Base-by-base conservation (phyloP, 2,113 vertebrate genomes). In the Channa maculata region DNA sequence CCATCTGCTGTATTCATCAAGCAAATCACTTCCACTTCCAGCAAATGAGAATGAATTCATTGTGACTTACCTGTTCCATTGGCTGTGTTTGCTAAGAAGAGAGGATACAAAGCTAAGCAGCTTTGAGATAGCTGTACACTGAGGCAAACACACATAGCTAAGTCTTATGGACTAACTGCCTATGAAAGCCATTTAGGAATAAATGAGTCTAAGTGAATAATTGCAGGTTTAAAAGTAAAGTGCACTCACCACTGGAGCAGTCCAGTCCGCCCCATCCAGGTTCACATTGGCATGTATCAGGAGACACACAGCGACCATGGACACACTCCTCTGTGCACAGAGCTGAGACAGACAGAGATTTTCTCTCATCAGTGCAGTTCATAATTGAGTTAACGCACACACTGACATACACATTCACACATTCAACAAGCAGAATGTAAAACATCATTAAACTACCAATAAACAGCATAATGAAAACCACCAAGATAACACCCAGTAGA, bases 241-340 rank as follows among this genome's bases (percentile, higher is more conserved):
- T 78, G 75, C 67, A 99, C 98, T 98, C 93, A 99, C 98, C 97
- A 77, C 98, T 99, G n/a, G 98, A 99, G 92, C 98, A 99, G 86
- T 99, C 98, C 3, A 96, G 94, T 9, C 97, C 98, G 79, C 98
- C 98, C 98, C 98, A 99, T 71, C 98, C 98, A 0, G 98, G 98
- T 84, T 99, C 98, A 41, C 98, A 99, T 82, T 97, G 98, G 91
- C 98, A 99, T 13, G 97, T 97, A 85, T 99, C 98, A 0, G 98
- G 98, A 78, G 98, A 99, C 65, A 99, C 95, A 1, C 98, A 99
- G 48, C 96, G 96, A 41, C 98, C 97, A 0, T 99, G 97, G 67
- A 96, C 95, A 65, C 98, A 99, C 80, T 99, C 97, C 89, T 99
- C 97, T 0, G 96, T 97, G 89, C 98, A 99, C 77, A 97, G 94